Percentiles rank a stretch among this genome's conserved stretches.
Evolutionary conservation across 2,888 invertebrate genomes (phyloP).

Genomic region (Diadegma fenestrale): DNA sequence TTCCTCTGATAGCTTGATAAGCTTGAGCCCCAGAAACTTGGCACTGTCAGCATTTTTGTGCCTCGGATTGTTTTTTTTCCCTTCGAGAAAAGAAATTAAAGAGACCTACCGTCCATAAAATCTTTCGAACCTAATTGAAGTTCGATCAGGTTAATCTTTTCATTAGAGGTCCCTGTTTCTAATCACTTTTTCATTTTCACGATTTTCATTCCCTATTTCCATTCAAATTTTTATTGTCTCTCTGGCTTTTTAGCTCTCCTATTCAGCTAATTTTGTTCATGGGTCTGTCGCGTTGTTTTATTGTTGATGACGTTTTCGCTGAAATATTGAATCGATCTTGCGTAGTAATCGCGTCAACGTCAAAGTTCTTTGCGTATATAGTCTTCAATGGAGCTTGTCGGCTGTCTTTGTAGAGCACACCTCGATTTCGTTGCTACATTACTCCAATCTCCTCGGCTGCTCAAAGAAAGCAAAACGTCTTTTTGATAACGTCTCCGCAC

Average conservation of each 20-base stretch:
- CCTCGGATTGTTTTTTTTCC: neutral
- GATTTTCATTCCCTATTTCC: neutral
- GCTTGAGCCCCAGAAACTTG: conserved; percentile 16
- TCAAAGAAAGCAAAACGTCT: conserved; percentile 60
- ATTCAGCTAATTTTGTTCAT: neutral
- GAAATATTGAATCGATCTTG: neutral
- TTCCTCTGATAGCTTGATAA: conserved; percentile 7
- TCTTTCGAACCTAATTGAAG: neutral
- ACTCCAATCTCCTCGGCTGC: conserved; percentile 54
- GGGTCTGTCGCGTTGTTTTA: neutral
- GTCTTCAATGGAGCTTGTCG: neutral
- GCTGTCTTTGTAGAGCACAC: neutral
- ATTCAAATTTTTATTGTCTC: neutral
- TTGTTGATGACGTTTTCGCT: conserved; percentile 1
- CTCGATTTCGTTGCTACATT: conserved; percentile 20
- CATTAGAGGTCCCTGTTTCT: neutral
- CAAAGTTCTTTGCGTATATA: neutral
- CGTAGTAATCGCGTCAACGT: conserved; percentile 1
- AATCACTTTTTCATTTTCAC: neutral
- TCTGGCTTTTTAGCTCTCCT: neutral
- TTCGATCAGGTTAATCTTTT: neutral
- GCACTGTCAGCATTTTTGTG: neutral
- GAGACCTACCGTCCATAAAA: neutral
- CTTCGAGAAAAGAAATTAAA: neutral
- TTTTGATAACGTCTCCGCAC: conserved; percentile 31